phyloP scores from a whole-genome alignment of 2,888 invertebrate species.

The Ormyrus thymus region DNA sequence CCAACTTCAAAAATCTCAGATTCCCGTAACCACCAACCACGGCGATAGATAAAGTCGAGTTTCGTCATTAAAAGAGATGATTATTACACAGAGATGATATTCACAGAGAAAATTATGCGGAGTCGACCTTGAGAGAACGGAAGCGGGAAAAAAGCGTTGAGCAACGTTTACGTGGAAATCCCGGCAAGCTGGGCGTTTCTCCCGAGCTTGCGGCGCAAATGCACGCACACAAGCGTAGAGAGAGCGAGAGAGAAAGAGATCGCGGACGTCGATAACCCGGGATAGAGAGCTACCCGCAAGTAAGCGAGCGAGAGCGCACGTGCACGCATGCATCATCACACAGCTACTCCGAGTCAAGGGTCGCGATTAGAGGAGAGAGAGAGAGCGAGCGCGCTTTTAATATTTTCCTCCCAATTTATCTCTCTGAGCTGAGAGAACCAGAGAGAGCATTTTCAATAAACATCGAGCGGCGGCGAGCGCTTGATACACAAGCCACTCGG shows the following conservation, averaged over 20 bases:
- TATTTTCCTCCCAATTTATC: no score
- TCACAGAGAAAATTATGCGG: no score
- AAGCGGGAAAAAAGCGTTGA: background rate
- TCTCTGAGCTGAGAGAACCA: no score
- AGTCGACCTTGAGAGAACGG: background rate
- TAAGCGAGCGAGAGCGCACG: no score
- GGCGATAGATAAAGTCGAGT: no score
- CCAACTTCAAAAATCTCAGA: no score
- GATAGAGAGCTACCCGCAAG: no score
- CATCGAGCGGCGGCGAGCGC: background rate
- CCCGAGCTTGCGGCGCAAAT: background rate
- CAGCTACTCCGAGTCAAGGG: background rate
- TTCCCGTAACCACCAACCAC: no score
- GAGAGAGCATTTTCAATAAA: no score
- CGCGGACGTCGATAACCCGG: slow-evolving; percentile 13
- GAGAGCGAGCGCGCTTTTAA: background rate
- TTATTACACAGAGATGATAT: background rate
- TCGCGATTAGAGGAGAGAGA: background rate
- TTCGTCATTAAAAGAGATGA: no score
- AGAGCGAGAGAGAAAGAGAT: background rate
- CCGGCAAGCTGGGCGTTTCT: slow-evolving; percentile 16
- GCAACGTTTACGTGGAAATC: background rate
- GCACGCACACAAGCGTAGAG: no score
- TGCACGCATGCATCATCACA: background rate
- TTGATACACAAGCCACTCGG: background rate